These are phyloP conservation scores for Oryctes rhinoceros DNA, from an alignment of 1,140 invertebrate genomes.

Conservation along the genomic window DNA sequence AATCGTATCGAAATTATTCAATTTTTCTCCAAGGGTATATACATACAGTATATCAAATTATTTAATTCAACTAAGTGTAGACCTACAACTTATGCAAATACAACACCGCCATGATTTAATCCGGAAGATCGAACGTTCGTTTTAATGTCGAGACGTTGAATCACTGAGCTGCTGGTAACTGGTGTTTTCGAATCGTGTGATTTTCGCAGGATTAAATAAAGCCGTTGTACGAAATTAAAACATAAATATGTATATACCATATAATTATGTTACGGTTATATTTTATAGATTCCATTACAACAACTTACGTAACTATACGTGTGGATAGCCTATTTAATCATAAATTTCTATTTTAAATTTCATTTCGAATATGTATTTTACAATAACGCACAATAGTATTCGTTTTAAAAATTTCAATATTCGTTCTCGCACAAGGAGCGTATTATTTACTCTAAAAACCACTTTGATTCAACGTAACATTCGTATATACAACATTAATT, in stretches of 20 bases:
- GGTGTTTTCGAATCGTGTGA: too few species aligned
- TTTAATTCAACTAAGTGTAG: too few species aligned
- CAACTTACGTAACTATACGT: slow-evolving; percentile 21
- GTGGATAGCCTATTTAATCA: background rate
- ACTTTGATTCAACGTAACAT: background rate
- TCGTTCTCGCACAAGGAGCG: background rate
- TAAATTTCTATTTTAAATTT: slow-evolving; percentile 34
- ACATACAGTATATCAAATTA: too few species aligned
- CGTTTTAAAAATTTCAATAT: background rate
- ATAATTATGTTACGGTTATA: slow-evolving; percentile 4
- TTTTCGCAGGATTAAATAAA: too few species aligned
- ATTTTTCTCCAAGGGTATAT: too few species aligned
- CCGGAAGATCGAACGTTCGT: too few species aligned
- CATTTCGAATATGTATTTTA: background rate
- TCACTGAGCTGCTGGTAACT: too few species aligned
- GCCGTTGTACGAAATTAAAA: background rate
- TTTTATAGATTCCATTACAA: slow-evolving; percentile 33
- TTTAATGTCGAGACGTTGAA: too few species aligned
- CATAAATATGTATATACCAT: background rate
- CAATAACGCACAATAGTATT: background rate
- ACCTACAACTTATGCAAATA: too few species aligned
- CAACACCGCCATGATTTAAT: too few species aligned
- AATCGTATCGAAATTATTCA: too few species aligned
- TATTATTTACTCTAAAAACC: background rate
- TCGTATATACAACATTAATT: slow-evolving; percentile 28